Percentiles rank a stretch among this genome's conserved stretches.
phyloP scores from a whole-genome alignment of 1,140 invertebrate genomes.

The Brachystomella parvula region DNA sequence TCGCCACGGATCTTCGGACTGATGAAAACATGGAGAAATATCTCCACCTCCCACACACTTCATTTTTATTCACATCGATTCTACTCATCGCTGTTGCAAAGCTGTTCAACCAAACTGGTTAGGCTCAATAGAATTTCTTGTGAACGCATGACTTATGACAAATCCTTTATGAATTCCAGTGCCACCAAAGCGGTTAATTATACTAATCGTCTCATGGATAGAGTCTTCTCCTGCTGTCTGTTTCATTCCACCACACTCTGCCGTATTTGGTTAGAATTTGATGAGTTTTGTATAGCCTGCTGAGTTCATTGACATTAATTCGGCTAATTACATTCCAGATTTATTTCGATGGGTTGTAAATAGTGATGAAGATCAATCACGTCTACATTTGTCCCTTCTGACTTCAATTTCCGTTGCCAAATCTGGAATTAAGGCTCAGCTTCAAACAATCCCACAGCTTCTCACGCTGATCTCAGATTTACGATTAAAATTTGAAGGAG shows the following conservation, averaged over 20 bases:
- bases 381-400: constrained; percentile 28
- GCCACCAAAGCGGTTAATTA: constrained; percentile 24
- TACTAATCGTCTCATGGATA: constrained; percentile 28
- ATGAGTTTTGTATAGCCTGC: background rate
- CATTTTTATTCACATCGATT: constrained; percentile 23
- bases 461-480: constrained; percentile 33
- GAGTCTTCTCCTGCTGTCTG: constrained; percentile 29
- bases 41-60: constrained; percentile 22
- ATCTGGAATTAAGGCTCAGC: constrained; percentile 22
- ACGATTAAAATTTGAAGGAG: constrained; percentile 14
- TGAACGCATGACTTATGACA: background rate
- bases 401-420: constrained; percentile 24
- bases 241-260: constrained; percentile 32
- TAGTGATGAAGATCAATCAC: constrained; percentile 26
- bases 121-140: background rate
- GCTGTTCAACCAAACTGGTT: constrained; percentile 17
- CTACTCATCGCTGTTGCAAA: constrained; percentile 33
- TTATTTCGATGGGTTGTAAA: constrained; percentile 30
- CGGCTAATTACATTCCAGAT: constrained; percentile 20
- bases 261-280: constrained; percentile 32
- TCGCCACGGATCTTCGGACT: constrained; percentile 28
- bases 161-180: constrained; percentile 12
- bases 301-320: background rate
- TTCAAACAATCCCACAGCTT: constrained; percentile 33
- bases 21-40: constrained; percentile 30